Conservation (phyloP, 2,113 vertebrate genomes). For the Fulica atra region DNA sequence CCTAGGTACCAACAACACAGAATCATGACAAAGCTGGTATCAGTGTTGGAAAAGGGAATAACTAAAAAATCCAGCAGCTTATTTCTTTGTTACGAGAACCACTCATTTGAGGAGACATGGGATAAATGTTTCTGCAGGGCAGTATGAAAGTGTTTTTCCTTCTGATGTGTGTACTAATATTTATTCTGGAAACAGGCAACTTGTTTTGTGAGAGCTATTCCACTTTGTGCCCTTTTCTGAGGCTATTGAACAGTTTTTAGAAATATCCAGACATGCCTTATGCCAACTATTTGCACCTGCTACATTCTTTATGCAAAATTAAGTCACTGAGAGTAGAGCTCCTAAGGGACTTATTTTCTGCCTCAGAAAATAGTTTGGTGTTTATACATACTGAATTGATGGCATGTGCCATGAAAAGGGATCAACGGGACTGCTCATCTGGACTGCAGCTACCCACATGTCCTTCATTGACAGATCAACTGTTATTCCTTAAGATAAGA, state of each 20-base stretch:
- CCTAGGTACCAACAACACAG: background rate
- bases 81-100: background rate
- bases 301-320: slow-evolving; percentile 39
- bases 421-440: background rate
- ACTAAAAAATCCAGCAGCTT: background rate
- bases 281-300: slow-evolving; percentile 61
- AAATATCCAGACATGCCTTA: slow-evolving; percentile 18
- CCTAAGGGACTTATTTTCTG: background rate
- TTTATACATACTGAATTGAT: slow-evolving; percentile 9
- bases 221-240: background rate
- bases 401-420: background rate
- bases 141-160: background rate
- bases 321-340: background rate
- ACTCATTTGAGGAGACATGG: background rate
- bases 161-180: background rate
- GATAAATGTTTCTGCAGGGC: background rate
- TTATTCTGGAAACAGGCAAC: slow-evolving; percentile 1
- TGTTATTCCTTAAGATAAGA: background rate
- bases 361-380: slow-evolving; percentile 12
- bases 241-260: slow-evolving; percentile 30
- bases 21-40: background rate
- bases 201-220: background rate
- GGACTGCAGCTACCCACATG: background rate
- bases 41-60: background rate
- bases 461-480: background rate